Evolutionary conservation across 2,797 vertebrate genomes (phyloP), one percentile per base, ranked within the genome.

Genomic region (Propithecus deckenii): DNA sequence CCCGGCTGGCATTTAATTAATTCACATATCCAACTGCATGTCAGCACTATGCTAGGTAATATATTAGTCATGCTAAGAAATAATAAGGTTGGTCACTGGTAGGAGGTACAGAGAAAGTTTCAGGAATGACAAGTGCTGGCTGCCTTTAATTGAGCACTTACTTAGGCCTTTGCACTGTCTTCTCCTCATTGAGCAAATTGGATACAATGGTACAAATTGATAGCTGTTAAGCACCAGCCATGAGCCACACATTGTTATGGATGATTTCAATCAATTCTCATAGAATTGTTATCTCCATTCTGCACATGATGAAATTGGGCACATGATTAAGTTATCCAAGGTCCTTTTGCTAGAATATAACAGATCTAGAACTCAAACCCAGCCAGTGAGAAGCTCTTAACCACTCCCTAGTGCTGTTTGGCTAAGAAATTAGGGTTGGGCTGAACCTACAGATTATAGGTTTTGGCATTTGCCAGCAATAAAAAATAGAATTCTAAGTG

Each of bases 1-100:
- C 4, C 28, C 90, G 87, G 69, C 55, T 22, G 69, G 48, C 43
- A 86, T 52, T 91, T 85, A 85, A 96, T 61, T 75, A 94, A 86
- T 69, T 61, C 84, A 74, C 81, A 48, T 12, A 85, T 69, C 92
- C 75, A 85, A 81, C 23, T 76, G 72, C 43, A 48, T 43, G 72
- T 69, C 76, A 90, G 67, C 22, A 35, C 55, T 92, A 28, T 57
- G 85, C 50, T 52, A 76, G 6, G 18, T 41, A 63, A 38, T 5
- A 46, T 30, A 83, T 74, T 74, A 95, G 18, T 72, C 84, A 87
- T 32, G 14, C 32, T 91, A 94, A 94, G 52, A 76, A 69, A 65
- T 35, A 67, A 7, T 35, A 72, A 20, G 20, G 63, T 76, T 50
- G 12, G n/a, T 91, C 28, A 78, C 55, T 55, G 9, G 32, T 38